Evolutionary conservation across 2,113 vertebrate species (phyloP).

Genomic region (Leiothrix lutea): DNA sequence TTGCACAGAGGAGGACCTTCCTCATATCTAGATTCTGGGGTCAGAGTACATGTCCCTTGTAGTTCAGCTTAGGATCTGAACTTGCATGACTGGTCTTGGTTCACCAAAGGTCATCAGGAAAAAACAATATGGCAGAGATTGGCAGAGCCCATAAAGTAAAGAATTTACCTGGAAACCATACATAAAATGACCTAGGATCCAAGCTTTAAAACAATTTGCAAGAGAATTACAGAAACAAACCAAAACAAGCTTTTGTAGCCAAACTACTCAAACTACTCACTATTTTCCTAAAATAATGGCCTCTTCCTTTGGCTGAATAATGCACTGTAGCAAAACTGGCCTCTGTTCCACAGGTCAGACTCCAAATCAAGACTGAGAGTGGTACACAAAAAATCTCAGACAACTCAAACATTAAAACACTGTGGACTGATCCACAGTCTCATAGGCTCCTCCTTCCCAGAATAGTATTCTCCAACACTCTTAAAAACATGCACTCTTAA

Average conservation of each 20-base stretch:
- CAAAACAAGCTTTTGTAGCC: neutral
- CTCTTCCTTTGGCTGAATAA: neutral
- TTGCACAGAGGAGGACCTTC: neutral
- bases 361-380: neutral
- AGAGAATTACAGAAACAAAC: neutral
- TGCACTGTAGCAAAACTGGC: neutral
- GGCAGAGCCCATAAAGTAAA: neutral
- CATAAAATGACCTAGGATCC: neutral
- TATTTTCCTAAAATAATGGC: neutral
- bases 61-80: neutral
- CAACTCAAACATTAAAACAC: neutral
- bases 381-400: neutral
- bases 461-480: neutral
- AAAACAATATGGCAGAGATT: neutral
- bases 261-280: neutral
- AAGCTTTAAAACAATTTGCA: neutral
- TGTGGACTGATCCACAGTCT: neutral
- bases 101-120: neutral
- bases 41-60: neutral
- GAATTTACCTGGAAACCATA: neutral
- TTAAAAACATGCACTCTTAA: neutral
- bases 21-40: neutral
- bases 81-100: neutral
- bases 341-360: neutral
- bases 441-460: neutral